Conservation (phyloP, 2,113 vertebrate genomes). For the Gobiocypris rarus region DNA sequence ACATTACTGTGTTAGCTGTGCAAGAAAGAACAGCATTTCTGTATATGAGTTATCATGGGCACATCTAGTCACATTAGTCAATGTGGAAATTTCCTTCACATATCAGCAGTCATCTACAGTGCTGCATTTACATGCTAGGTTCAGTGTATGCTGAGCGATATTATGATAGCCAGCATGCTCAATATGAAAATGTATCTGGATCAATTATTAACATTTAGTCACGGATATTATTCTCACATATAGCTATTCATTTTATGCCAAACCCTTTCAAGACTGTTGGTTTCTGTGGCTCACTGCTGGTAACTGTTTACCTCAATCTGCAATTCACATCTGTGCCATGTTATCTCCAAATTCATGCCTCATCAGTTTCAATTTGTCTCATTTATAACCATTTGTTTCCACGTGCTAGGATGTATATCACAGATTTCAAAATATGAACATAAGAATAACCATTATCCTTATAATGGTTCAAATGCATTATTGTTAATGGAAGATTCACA, state of each 20-base stretch:
- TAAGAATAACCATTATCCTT: too few species aligned
- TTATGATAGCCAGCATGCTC: background rate
- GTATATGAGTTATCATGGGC: background rate
- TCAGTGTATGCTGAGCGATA: background rate
- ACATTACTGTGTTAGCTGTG: background rate
- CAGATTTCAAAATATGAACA: background rate
- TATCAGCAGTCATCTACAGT: background rate
- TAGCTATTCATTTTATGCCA: background rate
- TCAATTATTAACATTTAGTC: background rate
- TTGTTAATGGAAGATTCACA: too few species aligned
- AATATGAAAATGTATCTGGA: background rate
- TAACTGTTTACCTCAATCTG: background rate
- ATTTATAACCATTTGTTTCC: background rate
- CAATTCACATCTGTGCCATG: background rate
- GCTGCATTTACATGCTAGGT: background rate
- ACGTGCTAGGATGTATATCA: background rate
- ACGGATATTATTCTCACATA: background rate
- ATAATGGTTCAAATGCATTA: too few species aligned
- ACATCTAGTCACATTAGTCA: conserved; percentile 5
- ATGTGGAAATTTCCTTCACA: background rate
- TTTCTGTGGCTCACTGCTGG: conserved; percentile 2
- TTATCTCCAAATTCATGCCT: background rate
- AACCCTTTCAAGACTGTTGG: background rate
- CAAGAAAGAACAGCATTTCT: background rate
- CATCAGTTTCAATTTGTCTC: background rate